These are phyloP conservation scores for Drosophila tristis DNA, from an alignment of 1,140 invertebrate species.

Conservation along the genomic window DNA sequence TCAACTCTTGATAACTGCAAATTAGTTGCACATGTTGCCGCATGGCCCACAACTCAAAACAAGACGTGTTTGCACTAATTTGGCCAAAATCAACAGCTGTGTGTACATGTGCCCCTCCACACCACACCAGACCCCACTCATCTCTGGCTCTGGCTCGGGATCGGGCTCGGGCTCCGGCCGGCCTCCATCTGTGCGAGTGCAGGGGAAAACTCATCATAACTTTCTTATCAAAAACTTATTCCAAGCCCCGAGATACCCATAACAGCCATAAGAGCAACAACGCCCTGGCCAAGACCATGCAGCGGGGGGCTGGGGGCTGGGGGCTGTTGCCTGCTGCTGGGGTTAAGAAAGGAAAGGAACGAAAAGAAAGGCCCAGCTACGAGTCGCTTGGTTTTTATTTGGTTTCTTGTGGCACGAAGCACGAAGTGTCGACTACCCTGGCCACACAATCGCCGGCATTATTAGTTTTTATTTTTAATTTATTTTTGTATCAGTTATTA, in stretches of 20 bases:
- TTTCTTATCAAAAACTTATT: constrained; percentile 82
- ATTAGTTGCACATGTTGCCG: constrained; percentile 80
- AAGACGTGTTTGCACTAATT: constrained; percentile 82
- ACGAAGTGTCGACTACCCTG: too few relatives aligned
- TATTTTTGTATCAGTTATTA: too few relatives aligned
- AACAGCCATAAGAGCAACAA: constrained; percentile 16
- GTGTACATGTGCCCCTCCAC: constrained; percentile 56
- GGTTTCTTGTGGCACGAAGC: too few relatives aligned
- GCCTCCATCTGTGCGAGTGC: constrained; percentile 34
- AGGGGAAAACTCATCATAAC: constrained; percentile 78
- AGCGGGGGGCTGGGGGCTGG: too few relatives aligned
- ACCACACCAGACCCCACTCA: neutral
- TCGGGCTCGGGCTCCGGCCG: too few relatives aligned
- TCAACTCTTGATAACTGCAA: constrained; percentile 63
- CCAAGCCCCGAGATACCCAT: constrained; percentile 52
- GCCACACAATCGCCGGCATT: too few relatives aligned
- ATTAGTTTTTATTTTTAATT: too few relatives aligned
- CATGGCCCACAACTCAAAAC: constrained; percentile 69
- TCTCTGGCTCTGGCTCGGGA: too few relatives aligned
- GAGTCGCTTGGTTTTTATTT: too few relatives aligned
- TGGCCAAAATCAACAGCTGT: constrained; percentile 82
- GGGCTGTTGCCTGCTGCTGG: too few relatives aligned
- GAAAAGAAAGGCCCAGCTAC: constrained; percentile 2
- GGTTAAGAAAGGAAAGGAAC: neutral
- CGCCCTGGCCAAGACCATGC: constrained; percentile 9